Conservation (phyloP, 23 tunicate genomes). For the Ciona savignyi region DNA sequence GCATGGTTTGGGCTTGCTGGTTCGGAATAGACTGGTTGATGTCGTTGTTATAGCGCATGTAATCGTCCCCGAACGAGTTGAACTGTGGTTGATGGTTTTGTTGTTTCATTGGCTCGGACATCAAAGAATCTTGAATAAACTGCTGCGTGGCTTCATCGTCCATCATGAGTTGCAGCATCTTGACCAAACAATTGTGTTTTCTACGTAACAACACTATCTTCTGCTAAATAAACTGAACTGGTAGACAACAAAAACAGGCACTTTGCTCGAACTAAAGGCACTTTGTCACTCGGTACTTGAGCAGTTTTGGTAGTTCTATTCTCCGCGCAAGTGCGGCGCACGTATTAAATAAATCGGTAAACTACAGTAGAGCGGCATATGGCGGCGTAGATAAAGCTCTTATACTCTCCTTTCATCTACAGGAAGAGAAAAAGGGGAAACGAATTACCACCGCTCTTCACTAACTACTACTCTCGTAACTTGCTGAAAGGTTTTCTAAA, state of each 20-base stretch:
- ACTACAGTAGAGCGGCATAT: not conserved
- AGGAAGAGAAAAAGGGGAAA: not conserved
- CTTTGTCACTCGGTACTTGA: not conserved
- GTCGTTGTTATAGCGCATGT: not conserved
- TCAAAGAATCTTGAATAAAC: not conserved
- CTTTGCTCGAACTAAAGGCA: conserved; percentile 1
- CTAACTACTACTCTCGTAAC: not conserved
- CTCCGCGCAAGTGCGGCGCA: not conserved
- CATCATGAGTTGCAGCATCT: not conserved
- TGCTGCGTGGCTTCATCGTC: not conserved
- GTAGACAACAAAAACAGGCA: not conserved
- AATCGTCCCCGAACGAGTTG: not conserved
- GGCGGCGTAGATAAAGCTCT: not conserved
- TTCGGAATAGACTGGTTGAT: not conserved
- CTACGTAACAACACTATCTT: not conserved
- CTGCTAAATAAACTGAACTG: not conserved
- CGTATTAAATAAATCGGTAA: not conserved
- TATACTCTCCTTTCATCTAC: conserved; percentile 1
- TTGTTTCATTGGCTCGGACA: not conserved
- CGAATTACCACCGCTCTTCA: not conserved
- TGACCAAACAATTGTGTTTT: not conserved
- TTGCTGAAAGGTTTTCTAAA: no score
- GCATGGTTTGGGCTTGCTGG: not conserved
- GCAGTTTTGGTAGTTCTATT: not conserved
- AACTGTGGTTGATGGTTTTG: not conserved